Percentiles rank a stretch among this genome's conserved stretches.
These are phyloP conservation scores for Cololabis saira DNA, from an alignment of 2,113 vertebrate species.

Conservation along the genomic window DNA sequence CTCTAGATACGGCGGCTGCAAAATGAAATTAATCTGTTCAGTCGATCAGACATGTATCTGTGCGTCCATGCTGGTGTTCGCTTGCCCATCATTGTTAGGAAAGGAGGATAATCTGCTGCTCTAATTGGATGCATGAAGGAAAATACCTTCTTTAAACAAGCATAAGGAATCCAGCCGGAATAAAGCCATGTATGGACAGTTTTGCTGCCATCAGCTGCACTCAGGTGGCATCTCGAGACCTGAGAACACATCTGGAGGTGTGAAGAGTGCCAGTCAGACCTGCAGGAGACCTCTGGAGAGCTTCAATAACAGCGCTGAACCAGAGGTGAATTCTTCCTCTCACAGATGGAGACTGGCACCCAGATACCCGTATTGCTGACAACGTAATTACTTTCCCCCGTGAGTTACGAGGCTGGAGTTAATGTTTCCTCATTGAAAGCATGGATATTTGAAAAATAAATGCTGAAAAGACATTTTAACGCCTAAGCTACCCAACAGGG, in stretches of 20 bases:
- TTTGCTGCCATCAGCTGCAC: slow-evolving; percentile 24
- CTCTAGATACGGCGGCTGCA: too few species aligned
- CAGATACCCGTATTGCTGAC: not conserved
- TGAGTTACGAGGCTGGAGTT: too few species aligned
- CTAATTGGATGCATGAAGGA: slow-evolving; percentile 37
- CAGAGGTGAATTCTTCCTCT: not conserved
- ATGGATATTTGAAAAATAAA: too few species aligned
- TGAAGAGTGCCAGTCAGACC: slow-evolving; percentile 7
- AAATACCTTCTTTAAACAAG: not conserved
- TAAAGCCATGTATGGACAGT: too few species aligned
- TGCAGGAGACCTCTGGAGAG: not conserved
- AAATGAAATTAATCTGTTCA: slow-evolving; percentile 22
- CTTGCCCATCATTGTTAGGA: slow-evolving; percentile 4
- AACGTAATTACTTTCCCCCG: too few species aligned
- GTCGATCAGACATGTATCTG: slow-evolving; percentile 25
- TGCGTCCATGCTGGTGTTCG: slow-evolving; percentile 11
- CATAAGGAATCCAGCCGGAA: too few species aligned
- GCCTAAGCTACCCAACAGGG: too few species aligned
- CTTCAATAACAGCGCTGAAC: slow-evolving; percentile 19
- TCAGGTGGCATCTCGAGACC: slow-evolving; percentile 15
- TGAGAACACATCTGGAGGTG: slow-evolving; percentile 10
- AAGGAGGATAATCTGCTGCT: not conserved
- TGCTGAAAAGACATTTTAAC: too few species aligned
- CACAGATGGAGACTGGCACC: not conserved
- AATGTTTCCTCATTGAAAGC: too few species aligned